Evolutionary conservation across 2,113 vertebrate genomes (phyloP), one percentile per base, ranked within the genome.

Genomic region (Lasiurus cinereus): DNA sequence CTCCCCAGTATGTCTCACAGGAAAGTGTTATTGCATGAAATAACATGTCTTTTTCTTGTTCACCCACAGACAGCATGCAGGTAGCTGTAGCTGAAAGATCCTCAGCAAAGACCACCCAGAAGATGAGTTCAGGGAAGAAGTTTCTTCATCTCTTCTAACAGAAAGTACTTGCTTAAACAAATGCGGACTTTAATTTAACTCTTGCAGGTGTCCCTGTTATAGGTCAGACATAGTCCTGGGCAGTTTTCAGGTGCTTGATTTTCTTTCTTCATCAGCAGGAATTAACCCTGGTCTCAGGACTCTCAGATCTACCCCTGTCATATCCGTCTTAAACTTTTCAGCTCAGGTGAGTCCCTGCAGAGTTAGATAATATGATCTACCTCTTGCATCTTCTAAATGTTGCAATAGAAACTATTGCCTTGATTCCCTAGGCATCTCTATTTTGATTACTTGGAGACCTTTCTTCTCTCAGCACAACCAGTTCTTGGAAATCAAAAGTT

Each of bases 1-100:
- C 99, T 99, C 39, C 99, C 99, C 56, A 99, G 98, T 72, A 99
- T 99, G 97, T 99, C 99, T 97, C 99, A 99, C 62, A 99, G 98
- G 10, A 12, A 24, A 62, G 9, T 27, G 59, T 62, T 69, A n/a
- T 18, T 52, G 2, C 0, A 8, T 29, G n/a, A 82, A 88, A 91
- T 78, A 29, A 54, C 2, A 46, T 33, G 22, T 64, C 4, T 21
- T 0, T 27, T 94, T 88, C 54, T 52, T 80, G 9, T 70, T 48
- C n/a, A 33, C 3, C 0, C 7, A 36, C 39, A 48, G 22, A 83
- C 8, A 33, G 10, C 15, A 9, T 2, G 3, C 13, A 15, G 33
- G 22, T 27, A 67, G n/a, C 15, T 48, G 4, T 74, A 39, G 8
- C 29, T 24, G 29, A 14, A 62, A 8, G 10, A 36, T 4, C 31